Evolutionary conservation across 2,888 invertebrate genomes (phyloP).

Genomic region (Pelosia muscerda): DNA sequence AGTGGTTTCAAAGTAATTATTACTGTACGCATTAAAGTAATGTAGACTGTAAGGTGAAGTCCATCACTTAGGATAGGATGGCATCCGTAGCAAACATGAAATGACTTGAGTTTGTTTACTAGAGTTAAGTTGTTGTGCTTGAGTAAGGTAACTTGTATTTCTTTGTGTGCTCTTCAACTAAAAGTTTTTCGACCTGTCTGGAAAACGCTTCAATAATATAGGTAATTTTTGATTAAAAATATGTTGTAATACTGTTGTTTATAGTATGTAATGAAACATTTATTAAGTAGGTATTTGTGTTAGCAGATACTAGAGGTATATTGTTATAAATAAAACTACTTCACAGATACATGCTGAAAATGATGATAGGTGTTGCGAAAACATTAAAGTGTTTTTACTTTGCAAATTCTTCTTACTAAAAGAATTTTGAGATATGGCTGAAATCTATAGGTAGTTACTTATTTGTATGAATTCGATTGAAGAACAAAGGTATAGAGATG

Average conservation of each 20-base stretch:
- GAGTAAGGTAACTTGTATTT: neutral
- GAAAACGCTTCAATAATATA: neutral
- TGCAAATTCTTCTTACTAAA: neutral
- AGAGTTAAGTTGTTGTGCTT: too few relatives aligned
- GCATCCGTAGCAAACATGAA: too few relatives aligned
- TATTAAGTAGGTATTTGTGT: neutral
- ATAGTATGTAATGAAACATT: neutral
- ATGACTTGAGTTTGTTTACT: too few relatives aligned
- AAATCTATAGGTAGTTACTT: slow-evolving; percentile 3
- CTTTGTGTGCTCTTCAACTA: neutral
- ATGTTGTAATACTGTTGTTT: neutral
- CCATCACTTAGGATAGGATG: neutral
- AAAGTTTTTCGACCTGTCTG: neutral
- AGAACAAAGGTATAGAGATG: neutral
- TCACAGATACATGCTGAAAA: slow-evolving; percentile 64
- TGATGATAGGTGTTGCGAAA: slow-evolving; percentile 40
- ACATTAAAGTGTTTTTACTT: slow-evolving; percentile 2
- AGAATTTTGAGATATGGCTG: slow-evolving; percentile 10
- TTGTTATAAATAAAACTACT: slow-evolving; percentile 52
- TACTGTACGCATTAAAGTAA: neutral
- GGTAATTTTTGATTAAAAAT: neutral
- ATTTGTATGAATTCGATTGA: neutral
- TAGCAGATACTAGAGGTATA: slow-evolving; percentile 22
- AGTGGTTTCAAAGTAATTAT: neutral
- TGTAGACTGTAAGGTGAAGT: neutral